These are phyloP conservation scores for Cheirogaleus medius DNA, from an alignment of 2,113 vertebrate species.

Conservation along the genomic window DNA sequence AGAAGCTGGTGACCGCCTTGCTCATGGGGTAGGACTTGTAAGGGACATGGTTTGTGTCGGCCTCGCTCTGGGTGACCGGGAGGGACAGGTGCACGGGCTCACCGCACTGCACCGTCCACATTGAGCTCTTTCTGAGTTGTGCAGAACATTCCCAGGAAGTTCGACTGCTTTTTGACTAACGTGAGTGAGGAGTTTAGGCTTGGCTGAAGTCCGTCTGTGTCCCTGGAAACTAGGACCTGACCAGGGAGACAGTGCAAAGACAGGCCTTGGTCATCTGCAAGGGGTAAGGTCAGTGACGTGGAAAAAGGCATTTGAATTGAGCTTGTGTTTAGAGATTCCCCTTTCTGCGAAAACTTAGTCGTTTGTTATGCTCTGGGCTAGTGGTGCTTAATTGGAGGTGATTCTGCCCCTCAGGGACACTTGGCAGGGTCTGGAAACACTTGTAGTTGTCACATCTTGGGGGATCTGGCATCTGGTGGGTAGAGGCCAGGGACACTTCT, in stretches of 20 bases:
- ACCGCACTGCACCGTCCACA: rapidly evolving
- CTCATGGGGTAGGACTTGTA: not conserved
- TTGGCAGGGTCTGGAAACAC: not conserved
- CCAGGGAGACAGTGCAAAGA: not conserved
- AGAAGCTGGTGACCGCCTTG: rapidly evolving
- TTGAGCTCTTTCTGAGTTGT: not conserved
- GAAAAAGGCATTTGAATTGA: not conserved
- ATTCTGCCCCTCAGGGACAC: not conserved
- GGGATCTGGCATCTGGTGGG: not conserved
- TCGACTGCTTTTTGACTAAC: not conserved
- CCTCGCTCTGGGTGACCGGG: rapidly evolving
- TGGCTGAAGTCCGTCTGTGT: not conserved
- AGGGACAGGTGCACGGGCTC: not conserved
- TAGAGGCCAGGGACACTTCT: not conserved
- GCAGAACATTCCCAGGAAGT: not conserved
- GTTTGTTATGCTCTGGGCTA: not conserved
- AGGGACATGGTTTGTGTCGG: not conserved
- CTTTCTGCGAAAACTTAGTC: not conserved
- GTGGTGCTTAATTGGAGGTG: not conserved
- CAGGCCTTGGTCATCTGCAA: rapidly evolving
- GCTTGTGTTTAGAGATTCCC: not conserved
- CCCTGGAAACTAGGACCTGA: not conserved
- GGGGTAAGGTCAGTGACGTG: not conserved
- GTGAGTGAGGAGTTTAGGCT: not conserved
- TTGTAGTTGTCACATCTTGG: not conserved